A percentile compares a stretch with the other conserved stretches of the same genome.
Evolutionary conservation across 1,140 invertebrate species (phyloP).

Genomic region (Homarus americanus): DNA sequence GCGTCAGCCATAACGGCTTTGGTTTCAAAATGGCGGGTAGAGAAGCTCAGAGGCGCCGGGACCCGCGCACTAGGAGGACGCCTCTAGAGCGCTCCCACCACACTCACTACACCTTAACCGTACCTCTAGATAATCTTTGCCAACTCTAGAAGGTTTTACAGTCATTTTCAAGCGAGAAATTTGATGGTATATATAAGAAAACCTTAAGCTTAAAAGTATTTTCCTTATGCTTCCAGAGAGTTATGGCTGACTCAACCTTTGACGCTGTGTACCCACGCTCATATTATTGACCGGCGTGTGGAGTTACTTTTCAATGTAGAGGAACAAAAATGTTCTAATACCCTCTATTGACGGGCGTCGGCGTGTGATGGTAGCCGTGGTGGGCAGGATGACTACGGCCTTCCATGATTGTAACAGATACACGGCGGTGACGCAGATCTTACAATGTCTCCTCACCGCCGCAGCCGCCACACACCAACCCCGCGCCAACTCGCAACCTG

Average conservation of each 20-base stretch:
- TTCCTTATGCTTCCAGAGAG: conserved; percentile 27
- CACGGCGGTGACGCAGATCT: conserved; percentile 50
- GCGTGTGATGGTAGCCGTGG: conserved; percentile 49
- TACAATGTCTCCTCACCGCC: conserved; percentile 46
- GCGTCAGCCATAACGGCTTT: conserved; percentile 71
- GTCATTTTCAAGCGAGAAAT: not conserved
- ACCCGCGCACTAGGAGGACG: conserved; percentile 57
- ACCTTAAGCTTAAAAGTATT: conserved; percentile 20
- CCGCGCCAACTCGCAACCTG: conserved; percentile 23
- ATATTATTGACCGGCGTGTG: not conserved
- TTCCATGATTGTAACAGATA: conserved; percentile 61
- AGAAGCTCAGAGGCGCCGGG: conserved; percentile 52
- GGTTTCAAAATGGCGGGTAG: conserved; percentile 71
- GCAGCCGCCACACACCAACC: conserved; percentile 32
- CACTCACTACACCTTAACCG: not conserved
- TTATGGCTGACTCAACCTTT: conserved; percentile 64
- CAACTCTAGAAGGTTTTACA: not conserved
- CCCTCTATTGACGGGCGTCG: conserved; percentile 57
- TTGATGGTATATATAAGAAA: conserved; percentile 12
- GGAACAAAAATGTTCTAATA: conserved; percentile 34
- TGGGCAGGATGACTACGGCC: conserved; percentile 53
- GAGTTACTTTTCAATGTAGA: not conserved
- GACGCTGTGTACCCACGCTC: conserved; percentile 53
- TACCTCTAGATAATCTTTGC: not conserved
- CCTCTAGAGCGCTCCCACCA: conserved; percentile 28